phyloP scores from a whole-genome alignment of 2,797 vertebrate species.

The Gymnodraco acuticeps region DNA sequence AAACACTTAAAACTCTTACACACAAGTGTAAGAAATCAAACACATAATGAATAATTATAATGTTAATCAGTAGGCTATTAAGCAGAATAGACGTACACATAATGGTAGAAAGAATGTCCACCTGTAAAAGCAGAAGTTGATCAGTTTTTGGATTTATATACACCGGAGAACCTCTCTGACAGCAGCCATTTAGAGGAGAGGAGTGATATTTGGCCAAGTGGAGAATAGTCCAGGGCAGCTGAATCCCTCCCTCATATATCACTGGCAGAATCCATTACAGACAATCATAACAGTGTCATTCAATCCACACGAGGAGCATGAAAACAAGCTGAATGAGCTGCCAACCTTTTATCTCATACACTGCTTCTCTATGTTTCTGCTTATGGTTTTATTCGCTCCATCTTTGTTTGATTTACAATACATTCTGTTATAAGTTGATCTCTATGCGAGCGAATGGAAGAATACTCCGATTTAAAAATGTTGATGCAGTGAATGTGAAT shows the following conservation, averaged over 20 bases:
- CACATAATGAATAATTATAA: too few relatives aligned
- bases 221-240: slow-evolving; percentile 39
- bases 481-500: not conserved
- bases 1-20: slow-evolving; percentile 24
- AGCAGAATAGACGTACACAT: too few relatives aligned
- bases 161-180: slow-evolving; percentile 40
- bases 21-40: too few relatives aligned
- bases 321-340: slow-evolving; percentile 35
- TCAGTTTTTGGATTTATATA: not conserved
- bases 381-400: slow-evolving; percentile 17
- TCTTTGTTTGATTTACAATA: slow-evolving; percentile 10
- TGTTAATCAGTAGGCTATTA: too few relatives aligned
- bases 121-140: too few relatives aligned
- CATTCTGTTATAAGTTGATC: not conserved
- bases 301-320: slow-evolving; percentile 44
- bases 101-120: too few relatives aligned
- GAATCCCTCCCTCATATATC: slow-evolving; percentile 56
- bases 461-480: not conserved
- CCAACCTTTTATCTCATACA: slow-evolving; percentile 8
- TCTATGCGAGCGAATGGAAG: not conserved
- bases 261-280: slow-evolving; percentile 55
- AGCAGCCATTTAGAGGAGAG: slow-evolving; percentile 54
- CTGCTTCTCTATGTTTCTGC: slow-evolving; percentile 13
- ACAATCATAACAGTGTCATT: slow-evolving; percentile 61
- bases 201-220: slow-evolving; percentile 39